Evolutionary conservation across 30 jellyfish, hydroid and myxozoan genomes (phyloP), one percentile per base, ranked within the genome.

Genomic region (Rhopilema esculentum): DNA sequence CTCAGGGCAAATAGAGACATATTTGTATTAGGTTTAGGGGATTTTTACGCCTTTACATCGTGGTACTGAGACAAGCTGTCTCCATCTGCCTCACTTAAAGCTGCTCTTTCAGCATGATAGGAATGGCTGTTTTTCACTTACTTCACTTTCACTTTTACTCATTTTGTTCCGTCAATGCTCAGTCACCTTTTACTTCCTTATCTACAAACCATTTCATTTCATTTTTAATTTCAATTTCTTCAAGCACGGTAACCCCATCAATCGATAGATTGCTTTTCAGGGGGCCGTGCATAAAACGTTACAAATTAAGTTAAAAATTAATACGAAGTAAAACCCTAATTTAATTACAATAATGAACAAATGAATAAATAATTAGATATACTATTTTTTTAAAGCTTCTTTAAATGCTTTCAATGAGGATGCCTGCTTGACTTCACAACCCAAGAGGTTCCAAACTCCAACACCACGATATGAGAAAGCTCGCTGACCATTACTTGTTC

Each of bases 401-500:
- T 72, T 72, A 48, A 72, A 72, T 27, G 84, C 53, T 30, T 30
- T 61, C 49, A 72, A 21, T 17, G 79, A 69, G 79, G 79, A 40
- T 69, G 79, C 79, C 79, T 69, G 24, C 33, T 69, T 69, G 29
- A 8, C 21, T 19, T 40, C 84, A 72, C 67, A 32, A 22, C 49
- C 68, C 21, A 72, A 48, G 16, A 23, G 67, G 53, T 72, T 72
- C 84, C 84, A 72, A 20, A 72, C 64, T 32, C 53, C 31, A 29
- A 61, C 50, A 24, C 80, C 51, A 69, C 80, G 80, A 69, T 63
- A 63, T 63, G 29, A 63, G 72, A 69, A 69, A 69, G 80, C 50
- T 27, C 50, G 57, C 57, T 40, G 57, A 40, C 57, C 57, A 40
- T 40, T 40, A 40, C 31, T 64, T 25, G 51, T 69, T 32, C 49